Conservation (phyloP, 2,888 invertebrate species). For the Eueremaeus valkanovi region DNA sequence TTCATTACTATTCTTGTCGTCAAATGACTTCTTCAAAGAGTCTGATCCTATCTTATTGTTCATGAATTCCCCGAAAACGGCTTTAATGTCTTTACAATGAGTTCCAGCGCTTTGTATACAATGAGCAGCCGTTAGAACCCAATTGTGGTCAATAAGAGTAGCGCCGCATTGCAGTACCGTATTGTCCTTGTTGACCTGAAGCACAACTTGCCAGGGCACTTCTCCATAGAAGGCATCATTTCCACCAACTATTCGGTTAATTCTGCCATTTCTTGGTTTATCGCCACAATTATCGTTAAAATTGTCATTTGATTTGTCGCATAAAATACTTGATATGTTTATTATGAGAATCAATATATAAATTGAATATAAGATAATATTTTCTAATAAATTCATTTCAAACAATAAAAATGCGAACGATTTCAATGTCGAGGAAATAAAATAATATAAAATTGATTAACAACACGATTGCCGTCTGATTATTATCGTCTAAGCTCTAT, state of each 20-base stretch:
- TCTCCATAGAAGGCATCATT: slow-evolving; percentile 71
- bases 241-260: slow-evolving; percentile 69
- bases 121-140: slow-evolving; percentile 89
- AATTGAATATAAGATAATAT: too few species aligned
- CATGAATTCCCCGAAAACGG: neutral
- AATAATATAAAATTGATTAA: too few species aligned
- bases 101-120: slow-evolving; percentile 47
- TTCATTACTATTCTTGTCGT: neutral
- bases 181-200: slow-evolving; percentile 68
- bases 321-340: too few species aligned
- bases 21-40: too few species aligned
- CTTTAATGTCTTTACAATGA: neutral
- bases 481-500: too few species aligned
- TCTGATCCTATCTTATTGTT: neutral
- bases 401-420: too few species aligned
- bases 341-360: too few species aligned
- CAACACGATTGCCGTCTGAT: too few species aligned
- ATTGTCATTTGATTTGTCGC: too few species aligned
- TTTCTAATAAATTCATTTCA: too few species aligned
- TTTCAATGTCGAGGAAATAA: too few species aligned
- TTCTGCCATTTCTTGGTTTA: neutral
- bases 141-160: slow-evolving; percentile 77
- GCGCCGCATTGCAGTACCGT: slow-evolving; percentile 88
- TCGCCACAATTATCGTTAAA: neutral
- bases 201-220: slow-evolving; percentile 71